Conservation (phyloP, 2,888 invertebrate genomes). For the Lasioglossum lativentre region DNA sequence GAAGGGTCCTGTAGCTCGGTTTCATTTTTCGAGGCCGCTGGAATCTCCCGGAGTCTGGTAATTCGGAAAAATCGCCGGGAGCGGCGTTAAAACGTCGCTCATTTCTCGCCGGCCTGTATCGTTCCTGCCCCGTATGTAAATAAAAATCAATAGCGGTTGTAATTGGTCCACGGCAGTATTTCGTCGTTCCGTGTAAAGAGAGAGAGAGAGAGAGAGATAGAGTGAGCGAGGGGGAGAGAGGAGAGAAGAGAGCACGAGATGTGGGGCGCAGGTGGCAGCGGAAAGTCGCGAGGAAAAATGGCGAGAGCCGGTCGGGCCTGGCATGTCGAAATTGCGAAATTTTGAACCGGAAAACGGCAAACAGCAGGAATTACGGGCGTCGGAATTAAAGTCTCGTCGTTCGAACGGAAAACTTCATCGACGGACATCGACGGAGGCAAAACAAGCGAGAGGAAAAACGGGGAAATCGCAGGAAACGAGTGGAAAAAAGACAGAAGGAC, state of each 20-base stretch:
- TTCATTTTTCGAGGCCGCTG: not conserved
- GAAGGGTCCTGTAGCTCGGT: not conserved
- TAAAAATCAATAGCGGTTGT: constrained; percentile 46
- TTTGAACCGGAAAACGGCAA: constrained; percentile 22
- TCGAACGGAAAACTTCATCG: not conserved
- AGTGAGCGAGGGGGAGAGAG: not conserved
- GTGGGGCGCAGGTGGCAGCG: not conserved
- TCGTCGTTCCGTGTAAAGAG: not conserved
- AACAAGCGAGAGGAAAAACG: not conserved
- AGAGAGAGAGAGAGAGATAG: not conserved
- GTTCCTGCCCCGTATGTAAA: constrained; percentile 3
- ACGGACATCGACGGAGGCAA: not conserved
- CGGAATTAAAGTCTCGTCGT: constrained; percentile 18
- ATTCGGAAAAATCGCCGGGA: not conserved
- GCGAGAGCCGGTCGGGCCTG: not conserved
- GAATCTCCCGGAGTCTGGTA: not conserved
- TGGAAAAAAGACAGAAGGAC: not conserved
- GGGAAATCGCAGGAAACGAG: not conserved
- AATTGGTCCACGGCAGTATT: constrained; percentile 46
- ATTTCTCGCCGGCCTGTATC: not conserved
- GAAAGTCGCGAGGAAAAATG: constrained; percentile 21
- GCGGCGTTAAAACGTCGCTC: not conserved
- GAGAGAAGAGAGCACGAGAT: not conserved
- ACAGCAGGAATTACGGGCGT: constrained; percentile 14
- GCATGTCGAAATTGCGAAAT: constrained; percentile 36